Evolutionary conservation across 2,888 invertebrate genomes (phyloP).

Genomic region (Strigamia crassipes): DNA sequence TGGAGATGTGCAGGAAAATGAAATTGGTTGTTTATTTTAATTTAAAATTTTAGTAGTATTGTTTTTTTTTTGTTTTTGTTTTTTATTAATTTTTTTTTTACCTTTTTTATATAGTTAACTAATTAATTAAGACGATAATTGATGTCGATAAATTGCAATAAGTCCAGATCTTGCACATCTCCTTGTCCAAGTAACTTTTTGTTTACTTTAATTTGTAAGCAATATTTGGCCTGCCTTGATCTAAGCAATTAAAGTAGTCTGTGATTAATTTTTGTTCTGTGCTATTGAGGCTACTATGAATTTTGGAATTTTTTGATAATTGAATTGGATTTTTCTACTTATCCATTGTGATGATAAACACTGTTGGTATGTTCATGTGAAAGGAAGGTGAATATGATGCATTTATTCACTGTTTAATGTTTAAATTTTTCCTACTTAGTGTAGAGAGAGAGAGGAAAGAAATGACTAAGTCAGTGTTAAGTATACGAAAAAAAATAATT

Average conservation of each 20-base stretch:
- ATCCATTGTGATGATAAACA: conserved; percentile 21
- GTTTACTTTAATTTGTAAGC: background rate
- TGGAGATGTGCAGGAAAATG: conserved; percentile 3
- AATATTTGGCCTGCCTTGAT: conserved; percentile 12
- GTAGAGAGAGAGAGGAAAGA: background rate
- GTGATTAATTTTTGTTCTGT: conserved; percentile 5
- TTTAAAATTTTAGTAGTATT: no score
- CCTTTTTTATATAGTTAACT: no score
- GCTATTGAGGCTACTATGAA: conserved; percentile 15
- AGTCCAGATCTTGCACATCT: conserved; percentile 13
- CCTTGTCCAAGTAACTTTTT: conserved; percentile 10
- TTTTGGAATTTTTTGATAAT: background rate
- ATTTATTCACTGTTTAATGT: conserved; percentile 9
- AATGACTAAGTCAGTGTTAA: conserved; percentile 16
- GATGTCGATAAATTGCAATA: background rate
- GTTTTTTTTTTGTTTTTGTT: no score
- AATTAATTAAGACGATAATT: background rate
- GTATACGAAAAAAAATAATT: background rate
- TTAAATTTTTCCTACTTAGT: conserved; percentile 8
- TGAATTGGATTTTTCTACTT: conserved; percentile 3
- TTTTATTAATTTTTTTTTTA: no score
- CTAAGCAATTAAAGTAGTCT: conserved; percentile 16
- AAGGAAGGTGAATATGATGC: conserved; percentile 1
- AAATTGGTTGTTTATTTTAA: background rate
- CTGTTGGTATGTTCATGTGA: conserved; percentile 21